Base-by-base conservation (phyloP, 2,797 vertebrate genomes). In the Neosalanx taihuensis region DNA sequence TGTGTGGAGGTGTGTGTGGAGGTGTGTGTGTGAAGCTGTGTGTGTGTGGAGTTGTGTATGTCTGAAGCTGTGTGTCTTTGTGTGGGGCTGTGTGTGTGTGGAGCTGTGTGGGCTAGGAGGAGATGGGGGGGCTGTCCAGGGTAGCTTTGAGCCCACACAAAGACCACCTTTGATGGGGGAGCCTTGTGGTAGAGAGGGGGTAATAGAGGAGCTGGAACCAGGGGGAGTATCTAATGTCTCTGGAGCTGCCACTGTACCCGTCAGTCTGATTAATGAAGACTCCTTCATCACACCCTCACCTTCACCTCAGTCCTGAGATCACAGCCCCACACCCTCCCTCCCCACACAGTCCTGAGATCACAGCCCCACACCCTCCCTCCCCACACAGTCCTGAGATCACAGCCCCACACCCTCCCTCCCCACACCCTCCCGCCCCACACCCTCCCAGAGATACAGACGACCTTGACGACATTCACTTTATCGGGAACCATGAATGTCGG, bases 191-290 rank as follows among this genome's bases (percentile, higher is more conserved):
- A 80, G 87, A 76, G 60, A 69, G 67, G 82, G 78, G 84, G 78
- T 35, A 20, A 75, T 77, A 81, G 77, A 71, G 72, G 79, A 78
- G 75, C 69, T 23, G 83, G 84, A 76, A 85, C 82, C 80, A 69
- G 82, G 83, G 69, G 84, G 84, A 85, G 84, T 87, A 90, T 89
- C 85, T 90, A 84, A 90, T 92, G 90, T 92, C 89, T 91, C 86
- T 88, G 87, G 81, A 83, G 74, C 86, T 89, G 76, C 86, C 76
- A 77, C 84, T 83, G 86, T 84, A 85, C 80, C 51, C 30, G 70
- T 79, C 82, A 80, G 76, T 84, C 85, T 88, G 89, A 89, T 89
- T 87, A 91, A 91, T 89, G 85, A 85, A 79, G 73, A 83, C 87
- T 75, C 79, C 83, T 83, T 89, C 88, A 85, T 88, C 83, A 78